Conservation (phyloP, 2,888 invertebrate species). For the Zaprionus bogoriensis region DNA sequence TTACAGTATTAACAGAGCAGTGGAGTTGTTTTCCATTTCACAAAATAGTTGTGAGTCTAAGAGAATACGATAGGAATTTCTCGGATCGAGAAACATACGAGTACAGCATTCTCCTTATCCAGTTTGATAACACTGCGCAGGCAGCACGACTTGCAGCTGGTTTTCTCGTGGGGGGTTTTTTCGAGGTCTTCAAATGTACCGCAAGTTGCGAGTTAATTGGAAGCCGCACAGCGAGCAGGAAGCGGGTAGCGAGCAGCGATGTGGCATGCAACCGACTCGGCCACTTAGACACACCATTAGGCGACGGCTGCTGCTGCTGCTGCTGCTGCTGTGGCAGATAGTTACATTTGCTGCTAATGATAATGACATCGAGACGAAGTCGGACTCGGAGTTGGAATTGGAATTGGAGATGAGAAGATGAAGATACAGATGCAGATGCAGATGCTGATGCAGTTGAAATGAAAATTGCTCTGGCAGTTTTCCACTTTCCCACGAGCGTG, state of each 20-base stretch:
- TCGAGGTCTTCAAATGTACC: constrained; percentile 17
- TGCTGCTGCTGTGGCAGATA: constrained; percentile 26
- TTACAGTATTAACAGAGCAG: too few relatives aligned
- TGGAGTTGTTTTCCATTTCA: too few relatives aligned
- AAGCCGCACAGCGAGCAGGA: constrained; percentile 20
- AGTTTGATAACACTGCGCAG: neutral
- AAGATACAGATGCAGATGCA: neutral
- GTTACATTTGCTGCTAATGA: constrained; percentile 19
- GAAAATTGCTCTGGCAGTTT: neutral
- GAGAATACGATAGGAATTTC: too few relatives aligned
- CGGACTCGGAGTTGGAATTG: neutral
- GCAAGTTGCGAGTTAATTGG: constrained; percentile 36
- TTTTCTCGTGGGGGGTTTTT: neutral
- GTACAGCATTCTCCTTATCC: neutral
- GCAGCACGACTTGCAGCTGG: neutral
- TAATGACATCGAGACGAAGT: constrained; percentile 5
- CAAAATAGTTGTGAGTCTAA: too few relatives aligned
- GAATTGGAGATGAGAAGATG: neutral
- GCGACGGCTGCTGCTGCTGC: constrained; percentile 21
- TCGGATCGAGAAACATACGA: too few relatives aligned
- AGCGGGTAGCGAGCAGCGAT: constrained; percentile 22
- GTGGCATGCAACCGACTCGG: constrained; percentile 14
- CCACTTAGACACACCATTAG: constrained; percentile 58
- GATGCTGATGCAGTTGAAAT: neutral
- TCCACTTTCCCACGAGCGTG: neutral